Evolutionary conservation across 2,888 invertebrate species (phyloP).

Genomic region (Cetonia aurata): DNA sequence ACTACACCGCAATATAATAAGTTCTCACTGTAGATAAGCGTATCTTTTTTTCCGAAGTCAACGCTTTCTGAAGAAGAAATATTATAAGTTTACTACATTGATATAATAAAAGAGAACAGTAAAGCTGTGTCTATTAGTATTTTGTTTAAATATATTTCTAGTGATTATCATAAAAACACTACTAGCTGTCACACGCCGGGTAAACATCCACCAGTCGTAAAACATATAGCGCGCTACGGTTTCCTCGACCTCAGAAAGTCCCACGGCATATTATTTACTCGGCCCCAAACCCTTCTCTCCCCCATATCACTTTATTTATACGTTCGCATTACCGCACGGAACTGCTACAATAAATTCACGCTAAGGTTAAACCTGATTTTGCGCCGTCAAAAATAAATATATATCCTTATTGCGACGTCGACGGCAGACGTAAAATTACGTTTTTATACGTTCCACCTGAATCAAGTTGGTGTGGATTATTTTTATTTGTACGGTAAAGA

Average conservation of each 20-base stretch:
- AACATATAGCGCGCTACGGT: constrained; percentile 14
- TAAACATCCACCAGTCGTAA: constrained; percentile 15
- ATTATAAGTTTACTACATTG: too few species aligned
- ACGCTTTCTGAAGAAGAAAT: too few species aligned
- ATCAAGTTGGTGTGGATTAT: constrained; percentile 36
- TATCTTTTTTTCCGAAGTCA: too few species aligned
- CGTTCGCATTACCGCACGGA: constrained; percentile 35
- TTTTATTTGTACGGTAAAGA: constrained; percentile 35
- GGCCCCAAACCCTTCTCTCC: constrained; percentile 1
- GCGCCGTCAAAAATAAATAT: constrained; percentile 35
- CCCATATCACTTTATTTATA: constrained; percentile 36
- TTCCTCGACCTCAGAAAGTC: constrained; percentile 17
- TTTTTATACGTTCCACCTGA: constrained; percentile 37
- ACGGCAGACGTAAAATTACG: constrained; percentile 36
- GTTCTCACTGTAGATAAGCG: too few species aligned
- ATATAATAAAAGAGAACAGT: too few species aligned
- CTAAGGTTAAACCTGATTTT: constrained; percentile 39
- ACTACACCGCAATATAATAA: too few species aligned
- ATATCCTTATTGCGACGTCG: constrained; percentile 37
- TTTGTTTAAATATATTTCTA: neutral
- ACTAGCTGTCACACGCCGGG: constrained; percentile 18
- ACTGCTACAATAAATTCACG: constrained; percentile 40
- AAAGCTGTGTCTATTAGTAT: too few species aligned
- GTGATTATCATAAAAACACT: constrained; percentile 27
- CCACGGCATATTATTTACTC: constrained; percentile 30